phyloP scores from a whole-genome alignment of 1,140 invertebrate species.

The Dolichoris vasculosae region DNA sequence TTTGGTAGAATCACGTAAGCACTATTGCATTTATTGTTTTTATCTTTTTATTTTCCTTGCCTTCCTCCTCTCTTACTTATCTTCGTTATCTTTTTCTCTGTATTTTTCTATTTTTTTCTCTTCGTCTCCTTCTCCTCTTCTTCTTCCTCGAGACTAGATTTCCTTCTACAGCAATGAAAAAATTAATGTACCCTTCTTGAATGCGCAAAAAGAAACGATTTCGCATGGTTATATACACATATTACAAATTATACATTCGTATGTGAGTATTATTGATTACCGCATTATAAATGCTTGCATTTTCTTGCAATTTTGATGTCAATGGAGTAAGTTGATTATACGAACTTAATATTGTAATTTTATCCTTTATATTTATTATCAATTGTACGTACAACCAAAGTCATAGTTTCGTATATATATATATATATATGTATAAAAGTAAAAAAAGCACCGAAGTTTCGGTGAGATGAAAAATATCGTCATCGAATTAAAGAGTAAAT shows the following conservation, averaged over 20 bases:
- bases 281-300: conserved; percentile 31
- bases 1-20: background rate
- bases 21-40: background rate
- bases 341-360: conserved; percentile 29
- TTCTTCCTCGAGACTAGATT: conserved; percentile 17
- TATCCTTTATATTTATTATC: background rate
- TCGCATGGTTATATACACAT: background rate
- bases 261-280: conserved; percentile 39
- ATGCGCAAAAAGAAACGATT: background rate
- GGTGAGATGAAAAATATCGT: background rate
- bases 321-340: conserved; percentile 27
- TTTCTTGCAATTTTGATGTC: conserved; percentile 38
- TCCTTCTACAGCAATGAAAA: background rate
- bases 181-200: conserved; percentile 6
- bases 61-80: background rate
- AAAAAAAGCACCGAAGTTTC: background rate
- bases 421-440: background rate
- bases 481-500: background rate
- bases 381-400: background rate
- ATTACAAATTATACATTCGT: conserved; percentile 28
- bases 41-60: background rate
- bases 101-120: background rate
- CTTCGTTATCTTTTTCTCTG: background rate
- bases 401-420: background rate
- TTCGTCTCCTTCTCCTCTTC: background rate